Conservation (phyloP, 2,113 vertebrate species). For the Ancistrus triradiatus region DNA sequence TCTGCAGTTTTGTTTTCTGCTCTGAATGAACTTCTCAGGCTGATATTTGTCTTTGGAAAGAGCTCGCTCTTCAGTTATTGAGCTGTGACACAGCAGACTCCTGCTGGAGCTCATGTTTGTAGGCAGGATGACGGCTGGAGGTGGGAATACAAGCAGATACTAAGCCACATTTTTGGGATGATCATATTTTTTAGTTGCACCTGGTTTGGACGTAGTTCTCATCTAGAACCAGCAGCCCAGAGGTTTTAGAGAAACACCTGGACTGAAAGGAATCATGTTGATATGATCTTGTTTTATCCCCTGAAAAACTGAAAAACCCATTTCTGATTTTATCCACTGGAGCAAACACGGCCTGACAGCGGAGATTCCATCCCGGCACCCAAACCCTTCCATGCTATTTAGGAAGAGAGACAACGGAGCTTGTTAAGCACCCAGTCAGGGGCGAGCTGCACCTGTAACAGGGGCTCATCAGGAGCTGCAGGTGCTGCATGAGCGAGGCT, state of each 20-base stretch:
- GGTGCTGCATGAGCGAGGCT: constrained; percentile 7
- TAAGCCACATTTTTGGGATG: neutral
- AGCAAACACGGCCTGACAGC: too few species aligned
- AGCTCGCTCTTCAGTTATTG: neutral
- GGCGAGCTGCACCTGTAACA: constrained; percentile 19
- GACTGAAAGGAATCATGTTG: too few species aligned
- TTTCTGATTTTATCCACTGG: too few species aligned
- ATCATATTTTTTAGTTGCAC: neutral
- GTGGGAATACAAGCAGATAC: neutral
- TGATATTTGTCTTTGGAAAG: neutral
- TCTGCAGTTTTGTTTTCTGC: too few species aligned
- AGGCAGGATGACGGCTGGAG: neutral
- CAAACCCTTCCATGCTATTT: neutral
- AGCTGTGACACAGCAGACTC: neutral
- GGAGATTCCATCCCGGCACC: too few species aligned
- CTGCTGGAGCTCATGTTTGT: neutral
- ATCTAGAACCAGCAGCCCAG: too few species aligned
- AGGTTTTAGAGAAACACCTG: too few species aligned
- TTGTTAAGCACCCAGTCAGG: constrained; percentile 13
- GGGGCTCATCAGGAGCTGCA: constrained; percentile 14
- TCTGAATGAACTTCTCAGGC: neutral
- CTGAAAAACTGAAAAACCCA: too few species aligned
- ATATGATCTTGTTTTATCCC: too few species aligned
- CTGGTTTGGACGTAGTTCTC: neutral
- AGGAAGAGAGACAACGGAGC: too few species aligned